phyloP scores from a whole-genome alignment of 2,888 invertebrate species.

The Lydus trimaculatus region DNA sequence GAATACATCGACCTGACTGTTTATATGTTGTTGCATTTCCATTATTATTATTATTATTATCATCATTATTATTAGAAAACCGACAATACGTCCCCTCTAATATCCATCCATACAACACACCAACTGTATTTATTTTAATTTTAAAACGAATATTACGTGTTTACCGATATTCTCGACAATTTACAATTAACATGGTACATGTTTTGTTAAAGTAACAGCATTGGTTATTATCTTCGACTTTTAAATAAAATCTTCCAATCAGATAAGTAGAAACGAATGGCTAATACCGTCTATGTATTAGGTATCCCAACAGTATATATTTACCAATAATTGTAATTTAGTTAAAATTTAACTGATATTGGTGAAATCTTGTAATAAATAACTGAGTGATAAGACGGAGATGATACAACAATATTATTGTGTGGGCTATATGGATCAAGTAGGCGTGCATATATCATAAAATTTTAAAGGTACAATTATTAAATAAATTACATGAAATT shows the following conservation, averaged over 20 bases:
- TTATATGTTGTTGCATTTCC: constrained; percentile 5
- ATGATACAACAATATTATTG: too few relatives aligned
- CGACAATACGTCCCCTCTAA: background rate
- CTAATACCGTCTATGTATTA: too few relatives aligned
- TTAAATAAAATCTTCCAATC: background rate
- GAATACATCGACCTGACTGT: constrained; percentile 37
- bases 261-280: too few relatives aligned
- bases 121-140: background rate
- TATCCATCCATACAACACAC: too few relatives aligned
- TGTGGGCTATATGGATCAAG: background rate
- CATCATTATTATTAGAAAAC: constrained; percentile 1
- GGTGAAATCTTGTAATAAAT: too few relatives aligned
- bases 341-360: too few relatives aligned
- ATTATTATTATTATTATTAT: background rate
- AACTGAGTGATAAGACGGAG: too few relatives aligned
- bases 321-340: too few relatives aligned
- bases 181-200: background rate
- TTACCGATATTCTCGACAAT: background rate
- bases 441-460: background rate
- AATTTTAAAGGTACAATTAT: too few relatives aligned
- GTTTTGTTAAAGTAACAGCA: background rate
- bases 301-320: too few relatives aligned
- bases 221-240: background rate
- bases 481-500: too few relatives aligned
- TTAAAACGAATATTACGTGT: background rate